Percentiles rank a stretch among this genome's conserved stretches.
Conservation (phyloP, 2,797 vertebrate genomes). For the Gymnothorax javanicus region DNA sequence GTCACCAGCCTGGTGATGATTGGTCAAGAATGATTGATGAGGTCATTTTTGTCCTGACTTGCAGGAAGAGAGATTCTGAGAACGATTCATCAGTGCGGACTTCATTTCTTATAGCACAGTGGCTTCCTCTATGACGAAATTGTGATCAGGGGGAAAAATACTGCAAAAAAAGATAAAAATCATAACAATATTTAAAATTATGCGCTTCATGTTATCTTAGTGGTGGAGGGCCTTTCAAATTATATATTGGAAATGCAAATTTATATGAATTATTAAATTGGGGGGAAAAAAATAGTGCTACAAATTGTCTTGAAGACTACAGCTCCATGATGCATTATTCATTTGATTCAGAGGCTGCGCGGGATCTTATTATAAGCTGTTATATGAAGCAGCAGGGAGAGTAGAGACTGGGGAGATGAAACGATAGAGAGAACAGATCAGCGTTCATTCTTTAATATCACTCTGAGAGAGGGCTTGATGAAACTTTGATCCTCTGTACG, state of each 20-base stretch:
- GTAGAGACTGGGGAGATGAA: not conserved
- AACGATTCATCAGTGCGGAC: not conserved
- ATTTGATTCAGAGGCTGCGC: slow-evolving; percentile 52
- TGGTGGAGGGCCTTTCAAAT: slow-evolving; percentile 18
- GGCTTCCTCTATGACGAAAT: not conserved
- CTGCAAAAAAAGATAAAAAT: not conserved
- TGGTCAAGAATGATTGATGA: not conserved
- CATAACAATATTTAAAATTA: not conserved
- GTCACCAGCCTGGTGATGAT: not conserved
- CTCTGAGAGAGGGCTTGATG: slow-evolving; percentile 42
- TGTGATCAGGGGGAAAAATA: not conserved
- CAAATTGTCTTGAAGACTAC: slow-evolving; percentile 53
- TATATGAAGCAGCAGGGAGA: slow-evolving; percentile 37
- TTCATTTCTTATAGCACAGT: not conserved
- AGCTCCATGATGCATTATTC: slow-evolving; percentile 57
- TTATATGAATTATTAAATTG: slow-evolving; percentile 49
- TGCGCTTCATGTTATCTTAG: not conserved
- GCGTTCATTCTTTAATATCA: slow-evolving; percentile 49
- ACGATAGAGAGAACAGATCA: not conserved
- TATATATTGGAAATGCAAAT: slow-evolving; percentile 42
- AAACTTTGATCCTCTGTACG: slow-evolving; percentile 61
- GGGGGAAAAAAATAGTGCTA: slow-evolving; percentile 43
- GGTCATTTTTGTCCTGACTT: not conserved
- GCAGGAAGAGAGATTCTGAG: not conserved
- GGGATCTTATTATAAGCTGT: slow-evolving; percentile 49